Percentiles rank a stretch among this genome's conserved stretches.
Conservation (phyloP, 1,140 invertebrate genomes). For the Zaprionus ghesquierei region DNA sequence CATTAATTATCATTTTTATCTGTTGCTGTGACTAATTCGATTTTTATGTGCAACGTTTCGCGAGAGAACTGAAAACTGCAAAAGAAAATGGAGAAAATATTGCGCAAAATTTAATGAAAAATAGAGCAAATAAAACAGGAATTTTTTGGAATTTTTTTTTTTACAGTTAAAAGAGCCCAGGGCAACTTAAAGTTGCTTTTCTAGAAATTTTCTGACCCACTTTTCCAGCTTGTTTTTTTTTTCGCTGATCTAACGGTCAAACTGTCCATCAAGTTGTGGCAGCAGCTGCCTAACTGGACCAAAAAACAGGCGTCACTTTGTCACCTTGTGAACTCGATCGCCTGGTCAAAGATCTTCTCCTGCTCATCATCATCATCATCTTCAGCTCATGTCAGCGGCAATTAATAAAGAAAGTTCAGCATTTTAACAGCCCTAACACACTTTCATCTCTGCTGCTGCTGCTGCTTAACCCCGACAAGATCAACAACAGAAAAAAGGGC, state of each 20-base stretch:
- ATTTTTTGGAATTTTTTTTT: no score
- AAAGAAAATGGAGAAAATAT: no score
- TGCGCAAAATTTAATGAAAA: no score
- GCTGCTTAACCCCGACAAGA: slow-evolving; percentile 31
- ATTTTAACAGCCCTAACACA: slow-evolving; percentile 37
- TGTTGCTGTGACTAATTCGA: slow-evolving; percentile 67
- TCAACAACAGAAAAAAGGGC: slow-evolving; percentile 25
- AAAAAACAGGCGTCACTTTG: slow-evolving; percentile 38
- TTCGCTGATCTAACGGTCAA: slow-evolving; percentile 58
- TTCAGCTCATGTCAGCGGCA: slow-evolving; percentile 50
- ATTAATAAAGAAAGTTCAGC: slow-evolving; percentile 76
- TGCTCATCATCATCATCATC: no score
- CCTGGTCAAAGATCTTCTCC: slow-evolving; percentile 7
- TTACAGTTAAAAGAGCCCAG: neutral
- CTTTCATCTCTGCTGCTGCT: no score
- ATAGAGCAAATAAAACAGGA: no score
- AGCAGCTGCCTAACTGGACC: slow-evolving; percentile 54
- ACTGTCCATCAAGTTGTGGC: slow-evolving; percentile 59
- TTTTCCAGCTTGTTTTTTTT: slow-evolving; percentile 27
- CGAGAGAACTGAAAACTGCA: neutral
- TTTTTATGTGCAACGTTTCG: slow-evolving; percentile 53
- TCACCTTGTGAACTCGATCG: slow-evolving; percentile 54
- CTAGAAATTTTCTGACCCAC: neutral
- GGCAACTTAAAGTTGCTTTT: neutral
- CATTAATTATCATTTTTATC: slow-evolving; percentile 76